phyloP scores from a whole-genome alignment of 2,113 vertebrate genomes.

The Ceuthmochares aereus region DNA sequence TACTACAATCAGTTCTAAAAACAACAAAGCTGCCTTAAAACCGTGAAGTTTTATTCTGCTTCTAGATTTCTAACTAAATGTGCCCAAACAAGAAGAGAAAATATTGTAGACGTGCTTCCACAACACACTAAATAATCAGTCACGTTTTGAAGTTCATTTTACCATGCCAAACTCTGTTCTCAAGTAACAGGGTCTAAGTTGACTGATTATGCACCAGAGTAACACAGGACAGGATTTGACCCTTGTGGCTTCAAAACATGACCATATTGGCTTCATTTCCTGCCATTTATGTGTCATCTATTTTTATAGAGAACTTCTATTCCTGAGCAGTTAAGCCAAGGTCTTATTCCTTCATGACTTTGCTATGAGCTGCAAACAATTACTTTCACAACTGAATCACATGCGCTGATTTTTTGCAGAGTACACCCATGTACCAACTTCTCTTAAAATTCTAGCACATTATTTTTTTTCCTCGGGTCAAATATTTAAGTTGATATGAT shows the following conservation, averaged over 20 bases:
- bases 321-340: constrained; percentile 35
- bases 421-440: not conserved
- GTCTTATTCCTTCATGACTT: constrained; percentile 28
- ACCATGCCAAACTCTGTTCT: not conserved
- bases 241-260: constrained; percentile 34
- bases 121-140: not conserved
- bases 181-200: not conserved
- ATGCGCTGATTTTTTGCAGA: not conserved
- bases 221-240: constrained; percentile 45
- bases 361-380: constrained; percentile 26
- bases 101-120: not conserved
- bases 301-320: constrained; percentile 44
- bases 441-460: not conserved
- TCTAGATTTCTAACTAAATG: not conserved
- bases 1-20: not conserved
- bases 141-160: not conserved
- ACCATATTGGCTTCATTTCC: constrained; percentile 57
- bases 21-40: not conserved
- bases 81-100: not conserved
- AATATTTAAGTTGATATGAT: not conserved
- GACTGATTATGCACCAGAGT: not conserved
- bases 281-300: constrained; percentile 56
- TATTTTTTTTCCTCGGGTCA: not conserved
- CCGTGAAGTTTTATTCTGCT: not conserved
- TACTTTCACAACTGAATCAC: not conserved